Evolutionary conservation across 2,113 vertebrate genomes (phyloP).

Genomic region (Speoplatyrhinus poulsoni): DNA sequence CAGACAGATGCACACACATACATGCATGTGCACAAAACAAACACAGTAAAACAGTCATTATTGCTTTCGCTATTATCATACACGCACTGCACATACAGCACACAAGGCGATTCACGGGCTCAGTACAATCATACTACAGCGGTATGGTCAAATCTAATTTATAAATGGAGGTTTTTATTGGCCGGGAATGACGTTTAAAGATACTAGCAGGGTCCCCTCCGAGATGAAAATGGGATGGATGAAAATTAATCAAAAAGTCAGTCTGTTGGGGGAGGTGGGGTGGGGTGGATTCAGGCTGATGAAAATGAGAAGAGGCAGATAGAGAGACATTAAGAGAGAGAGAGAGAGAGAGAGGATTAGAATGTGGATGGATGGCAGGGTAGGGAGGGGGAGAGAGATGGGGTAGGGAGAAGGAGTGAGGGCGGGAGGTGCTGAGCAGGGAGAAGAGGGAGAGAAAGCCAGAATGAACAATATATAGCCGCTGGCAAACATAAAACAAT

Average conservation of each 20-base stretch:
- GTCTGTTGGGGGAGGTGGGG: constrained; percentile 55
- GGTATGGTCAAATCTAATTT: constrained; percentile 34
- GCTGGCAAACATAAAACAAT: constrained; percentile 78
- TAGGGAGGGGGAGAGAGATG: constrained; percentile 19
- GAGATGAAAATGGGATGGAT: constrained; percentile 60
- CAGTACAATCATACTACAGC: constrained; percentile 15
- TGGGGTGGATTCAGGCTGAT: constrained; percentile 70
- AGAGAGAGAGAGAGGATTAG: constrained; percentile 55
- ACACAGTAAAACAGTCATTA: neutral
- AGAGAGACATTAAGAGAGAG: neutral
- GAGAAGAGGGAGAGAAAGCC: constrained; percentile 63
- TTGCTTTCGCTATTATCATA: neutral
- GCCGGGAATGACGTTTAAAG: constrained; percentile 46
- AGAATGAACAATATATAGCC: constrained; percentile 79
- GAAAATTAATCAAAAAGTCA: constrained; percentile 68
- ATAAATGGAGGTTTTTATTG: constrained; percentile 54
- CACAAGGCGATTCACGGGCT: constrained; percentile 20
- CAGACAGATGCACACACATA: constrained; percentile 43
- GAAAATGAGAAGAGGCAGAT: constrained; percentile 34
- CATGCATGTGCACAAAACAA: constrained; percentile 7
- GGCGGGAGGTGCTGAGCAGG: constrained; percentile 40
- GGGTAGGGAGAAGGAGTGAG: neutral
- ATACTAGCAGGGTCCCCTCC: constrained; percentile 19
- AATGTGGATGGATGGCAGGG: constrained; percentile 67
- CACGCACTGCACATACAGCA: constrained; percentile 15